These are phyloP conservation scores for Plagiodera versicolora DNA, from an alignment of 2,888 invertebrate species.

Conservation along the genomic window DNA sequence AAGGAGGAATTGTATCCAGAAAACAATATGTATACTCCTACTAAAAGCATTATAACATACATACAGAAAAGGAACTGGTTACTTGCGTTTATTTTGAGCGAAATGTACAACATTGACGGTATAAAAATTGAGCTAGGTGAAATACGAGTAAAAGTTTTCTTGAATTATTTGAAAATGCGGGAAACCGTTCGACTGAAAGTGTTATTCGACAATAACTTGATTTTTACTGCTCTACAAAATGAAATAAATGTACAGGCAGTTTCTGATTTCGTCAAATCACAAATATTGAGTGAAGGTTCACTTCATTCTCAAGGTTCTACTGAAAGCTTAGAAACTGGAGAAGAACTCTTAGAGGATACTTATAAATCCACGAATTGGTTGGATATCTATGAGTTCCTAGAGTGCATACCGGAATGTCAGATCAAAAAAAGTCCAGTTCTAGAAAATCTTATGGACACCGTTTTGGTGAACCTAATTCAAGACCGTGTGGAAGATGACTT, in stretches of 20 bases:
- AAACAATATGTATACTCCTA: conserved; percentile 51
- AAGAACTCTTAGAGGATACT: conserved; percentile 46
- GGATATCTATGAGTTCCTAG: conserved; percentile 55
- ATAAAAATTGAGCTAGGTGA: conserved; percentile 56
- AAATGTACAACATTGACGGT: conserved; percentile 62
- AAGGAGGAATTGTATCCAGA: conserved; percentile 56
- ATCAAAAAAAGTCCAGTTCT: conserved; percentile 59
- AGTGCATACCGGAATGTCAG: conserved; percentile 63
- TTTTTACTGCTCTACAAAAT: conserved; percentile 62
- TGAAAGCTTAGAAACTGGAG: conserved; percentile 44
- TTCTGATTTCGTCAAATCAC: conserved; percentile 55
- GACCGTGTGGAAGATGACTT: conserved; percentile 56
- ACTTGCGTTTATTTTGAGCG: conserved; percentile 67
- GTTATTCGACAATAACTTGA: conserved; percentile 61
- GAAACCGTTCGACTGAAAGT: conserved; percentile 61
- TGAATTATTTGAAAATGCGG: conserved; percentile 62
- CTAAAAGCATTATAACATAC: conserved; percentile 62
- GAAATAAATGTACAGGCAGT: conserved; percentile 59
- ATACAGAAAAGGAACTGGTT: conserved; percentile 70
- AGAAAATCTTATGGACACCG: conserved; percentile 60
- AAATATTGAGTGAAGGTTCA: conserved; percentile 38
- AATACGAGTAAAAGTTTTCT: conserved; percentile 61
- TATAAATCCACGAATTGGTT: conserved; percentile 49
- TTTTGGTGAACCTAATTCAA: conserved; percentile 62
- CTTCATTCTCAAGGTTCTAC: conserved; percentile 32